Base-by-base conservation (phyloP, 2,888 invertebrate genomes). In the Antheraea assamensis region DNA sequence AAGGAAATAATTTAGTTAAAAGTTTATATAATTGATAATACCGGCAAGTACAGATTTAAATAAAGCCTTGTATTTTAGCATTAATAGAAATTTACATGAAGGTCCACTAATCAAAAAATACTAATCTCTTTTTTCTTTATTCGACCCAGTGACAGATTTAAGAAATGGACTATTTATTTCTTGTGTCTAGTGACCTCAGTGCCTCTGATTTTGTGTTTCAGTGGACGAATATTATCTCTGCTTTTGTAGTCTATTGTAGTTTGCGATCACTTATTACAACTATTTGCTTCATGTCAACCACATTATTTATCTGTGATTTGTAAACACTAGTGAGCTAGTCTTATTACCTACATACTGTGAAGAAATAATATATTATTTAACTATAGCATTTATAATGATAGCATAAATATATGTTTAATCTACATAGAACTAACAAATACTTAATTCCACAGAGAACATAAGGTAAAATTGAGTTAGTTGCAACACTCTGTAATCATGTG, bases 181-280 rank as follows among this genome's bases (percentile, higher is more conserved):
- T 42, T 42, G 42, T 42, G n/a, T n/a, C n/a, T n/a, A 92, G 92
- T 93, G 24, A 58, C 58, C 81, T 81, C 78, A 84, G 86, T 88
- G 76, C 78, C 24, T 27, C 21, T 74, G 61, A 74, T 76, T 76
- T 72, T 75, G 75, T 72, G 80, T 78, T 61, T 58, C 35, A 73
- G 72, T 78, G 82, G 84, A 85, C 82, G 82, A 76, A 78, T 78
- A 78, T 77, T 35, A 64, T 30, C 61, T 10, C 17, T 17, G 2
- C 15, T 17, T 30, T 64, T n/a, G n/a, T n/a, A n/a, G n/a, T n/a
- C n/a, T n/a, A n/a, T n/a, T n/a, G 58, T 64, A 64, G 27, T 17
- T 27, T 7, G 27, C 8, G 10, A 58, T 24, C n/a, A 24, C 7
- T 24, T 58, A 24, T 58, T 58, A 15, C 30, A n/a, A 30, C 30